Evolutionary conservation across 2,888 invertebrate genomes (phyloP), one percentile per base, ranked within the genome.

Genomic region (Luperina testacea): DNA sequence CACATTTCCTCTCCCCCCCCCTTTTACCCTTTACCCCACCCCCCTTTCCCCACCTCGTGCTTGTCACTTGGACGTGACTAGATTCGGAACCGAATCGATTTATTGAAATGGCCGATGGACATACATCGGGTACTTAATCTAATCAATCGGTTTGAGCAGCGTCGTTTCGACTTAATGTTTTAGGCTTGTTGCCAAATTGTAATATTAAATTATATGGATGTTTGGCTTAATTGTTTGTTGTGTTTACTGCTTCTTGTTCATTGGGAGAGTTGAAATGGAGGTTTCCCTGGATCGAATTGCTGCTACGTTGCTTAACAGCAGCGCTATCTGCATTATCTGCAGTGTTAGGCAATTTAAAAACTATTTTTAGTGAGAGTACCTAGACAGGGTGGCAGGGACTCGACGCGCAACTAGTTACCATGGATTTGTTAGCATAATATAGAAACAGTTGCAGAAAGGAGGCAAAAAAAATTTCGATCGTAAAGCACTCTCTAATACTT

Each of bases 101-200:
- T 92, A 94, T 93, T 91, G 91, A 92, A 92, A 93, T 92, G 85
- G 91, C 86, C 88, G 85, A 84, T 90, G 91, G 91, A 90, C 90
- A 90, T 87, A 83, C 83, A 87, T 77, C 27, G 73, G 80, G 70
- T 81, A 85, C 84, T 90, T 90, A 91, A 91, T 92, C 84, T 89
- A 91, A 92, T 92, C 89, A 91, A 92, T 91, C 88, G 85, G 61
- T 71, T 81, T 38, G 68, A 61, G 75, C 45, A 63, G 17, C 59
- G 63, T n/a, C 42, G 51, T 72, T 53, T 72, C 64, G 70, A 72
- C 64, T 77, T 81, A 72, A 72, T 77, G 87, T 75, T 82, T 65
- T 67, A 77, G 78, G 81, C 75, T 76, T 76, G 76, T 73, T 80
- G 85, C 85, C 84, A 82, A 85, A 85, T 45, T 75, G 75, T 72